Evolutionary conservation across 2,888 invertebrate genomes (phyloP), one percentile per base, ranked within the genome.

Genomic region (Odontocolon sp.): DNA sequence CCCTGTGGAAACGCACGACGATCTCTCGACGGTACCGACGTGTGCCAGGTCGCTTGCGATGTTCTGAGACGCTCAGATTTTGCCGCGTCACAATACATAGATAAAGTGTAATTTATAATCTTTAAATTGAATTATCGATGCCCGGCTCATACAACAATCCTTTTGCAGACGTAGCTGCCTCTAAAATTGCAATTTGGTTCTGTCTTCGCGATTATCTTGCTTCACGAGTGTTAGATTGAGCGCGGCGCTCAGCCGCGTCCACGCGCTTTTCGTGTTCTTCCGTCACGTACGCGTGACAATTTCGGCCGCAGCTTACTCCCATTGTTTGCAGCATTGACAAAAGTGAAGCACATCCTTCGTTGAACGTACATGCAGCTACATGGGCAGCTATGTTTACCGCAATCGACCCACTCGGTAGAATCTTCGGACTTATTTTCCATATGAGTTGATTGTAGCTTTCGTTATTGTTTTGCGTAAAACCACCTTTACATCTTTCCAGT

Each of bases 401-500:
- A 57, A 57, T 57, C 31, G 68, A 40, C 16, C 68, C 68, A 68
- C 68, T 68, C 56, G 68, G 40, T 45, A 61, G 45, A 61, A 61
- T 61, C 59, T 61, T 61, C 31, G 50, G 28, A 11, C 26, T 28
- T 28, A 77, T 77, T 76, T 80, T 72, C 74, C 77, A 79, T 36
- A 75, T 75, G 5, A 69, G 69, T 33, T 77, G 77, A 31, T 63
- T 78, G 5, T 54, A 68, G 36, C 74, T 78, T 36, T 76, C 73
- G 26, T 79, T 76, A 42, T 79, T 79, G 31, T 79, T 80, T n/a
- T n/a, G n/a, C n/a, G n/a, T n/a, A n/a, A n/a, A n/a, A n/a, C n/a
- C n/a, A n/a, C n/a, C n/a, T n/a, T 36, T 77, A 59, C 73, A 79
- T 61, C 79, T 73, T 50, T 76, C 38, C 61, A 79, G 45, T 23